Base-by-base conservation (phyloP, 2,888 invertebrate species). In the Sphaerophoria rueppellii region DNA sequence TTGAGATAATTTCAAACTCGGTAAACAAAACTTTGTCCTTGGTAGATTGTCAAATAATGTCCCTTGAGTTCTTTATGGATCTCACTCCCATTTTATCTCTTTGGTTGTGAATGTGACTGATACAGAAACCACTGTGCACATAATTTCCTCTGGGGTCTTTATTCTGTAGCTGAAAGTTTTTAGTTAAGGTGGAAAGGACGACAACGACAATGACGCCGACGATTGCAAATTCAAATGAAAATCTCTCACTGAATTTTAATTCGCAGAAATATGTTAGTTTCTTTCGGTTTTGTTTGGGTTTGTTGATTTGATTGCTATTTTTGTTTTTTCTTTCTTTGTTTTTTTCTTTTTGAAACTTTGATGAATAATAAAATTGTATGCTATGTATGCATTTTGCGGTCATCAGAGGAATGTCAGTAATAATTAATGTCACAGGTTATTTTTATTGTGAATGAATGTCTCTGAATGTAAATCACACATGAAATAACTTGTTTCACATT, bases 21-120 rank as follows among this genome's bases (percentile, higher is more conserved):
- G 79, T 72, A 77, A 82, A 82, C 78, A 78, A 82, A 78, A 82
- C 69, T 78, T 82, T 69, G 73, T 82, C 78, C 67, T 78, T 82
- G 61, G 24, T 32, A 50, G 65, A 65, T 35, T 65, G 65, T 37
- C 16, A 50, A 46, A 24, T 24, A 24, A 46, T 35, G 55, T 57
- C 54, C 65, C 67, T 54, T 4, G 40, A 14, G 40, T 52, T 46
- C 24, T 60, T 7, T 46, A 35, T 55, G 60, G 7, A n/a, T 43
- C 12, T 5, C 46, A 24, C 24, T 24, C 1, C 24, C 24, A 24
- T 24, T n/a, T n/a, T 50, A 4, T 11, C 11, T 34, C 4, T 3
- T 34, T 5, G 7, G 14, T 37, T 37, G 6, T 16, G 11, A 14
- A 2, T 24, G 24, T 24, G 24, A 24, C 40, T 40, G 40, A 35